Percentiles rank a stretch among this genome's conserved stretches.
These are phyloP conservation scores for Catotricha subobsoleta DNA, from an alignment of 2,888 invertebrate species.

Conservation along the genomic window DNA sequence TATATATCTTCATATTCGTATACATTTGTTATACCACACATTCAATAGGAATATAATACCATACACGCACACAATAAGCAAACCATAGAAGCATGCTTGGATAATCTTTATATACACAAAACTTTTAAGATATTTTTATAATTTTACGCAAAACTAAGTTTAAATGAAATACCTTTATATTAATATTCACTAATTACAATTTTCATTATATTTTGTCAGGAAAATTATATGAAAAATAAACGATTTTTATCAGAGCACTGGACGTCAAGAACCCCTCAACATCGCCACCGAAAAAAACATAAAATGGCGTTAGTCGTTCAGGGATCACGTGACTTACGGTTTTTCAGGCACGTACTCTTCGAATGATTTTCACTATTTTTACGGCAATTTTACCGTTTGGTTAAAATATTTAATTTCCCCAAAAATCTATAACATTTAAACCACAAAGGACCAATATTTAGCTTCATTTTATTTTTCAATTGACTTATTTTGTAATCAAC, in stretches of 20 bases:
- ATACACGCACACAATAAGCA: too few relatives aligned
- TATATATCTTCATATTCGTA: not conserved
- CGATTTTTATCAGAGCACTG: conserved; percentile 11
- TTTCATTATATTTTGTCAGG: conserved; percentile 3
- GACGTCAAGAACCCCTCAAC: conserved; percentile 33
- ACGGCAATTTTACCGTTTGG: conserved; percentile 7
- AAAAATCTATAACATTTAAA: too few relatives aligned
- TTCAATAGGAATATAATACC: too few relatives aligned
- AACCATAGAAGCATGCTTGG: conserved; percentile 4
- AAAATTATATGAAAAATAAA: conserved; percentile 1
- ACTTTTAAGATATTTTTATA: not conserved
- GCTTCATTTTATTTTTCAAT: too few relatives aligned
- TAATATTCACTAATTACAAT: not conserved
- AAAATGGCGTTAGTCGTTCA: conserved; percentile 34
- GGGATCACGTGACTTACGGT: conserved; percentile 35
- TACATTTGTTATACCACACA: too few relatives aligned
- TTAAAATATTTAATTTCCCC: too few relatives aligned
- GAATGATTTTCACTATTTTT: too few relatives aligned
- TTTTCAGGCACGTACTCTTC: conserved; percentile 29
- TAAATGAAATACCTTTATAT: not conserved
- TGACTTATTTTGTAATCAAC: too few relatives aligned
- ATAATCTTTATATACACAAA: conserved; percentile 4
- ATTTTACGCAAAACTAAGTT: not conserved
- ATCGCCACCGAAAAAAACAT: conserved; percentile 20
- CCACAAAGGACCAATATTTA: too few relatives aligned